Conservation (phyloP, 2,888 invertebrate genomes). For the Colostygia pectinataria region DNA sequence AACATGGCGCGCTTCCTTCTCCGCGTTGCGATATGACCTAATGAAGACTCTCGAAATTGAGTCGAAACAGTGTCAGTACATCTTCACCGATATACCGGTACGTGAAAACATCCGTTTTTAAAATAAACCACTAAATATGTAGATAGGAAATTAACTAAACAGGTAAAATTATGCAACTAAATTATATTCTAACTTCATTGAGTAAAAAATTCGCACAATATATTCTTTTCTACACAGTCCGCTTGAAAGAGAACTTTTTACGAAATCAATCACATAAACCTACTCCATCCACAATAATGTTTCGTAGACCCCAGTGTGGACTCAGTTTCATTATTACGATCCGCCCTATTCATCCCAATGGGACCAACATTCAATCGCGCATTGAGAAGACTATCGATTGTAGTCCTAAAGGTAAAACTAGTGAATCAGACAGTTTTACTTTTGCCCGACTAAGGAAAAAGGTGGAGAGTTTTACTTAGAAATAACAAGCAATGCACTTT, state of each 20-base stretch:
- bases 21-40: too few species aligned
- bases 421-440: conserved; percentile 12
- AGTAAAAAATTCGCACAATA: too few species aligned
- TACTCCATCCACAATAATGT: conserved; percentile 15
- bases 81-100: too few species aligned
- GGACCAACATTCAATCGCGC: conserved; percentile 24
- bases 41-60: too few species aligned
- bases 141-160: too few species aligned
- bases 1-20: too few species aligned
- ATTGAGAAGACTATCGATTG: conserved; percentile 18
- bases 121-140: too few species aligned
- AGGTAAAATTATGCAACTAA: too few species aligned
- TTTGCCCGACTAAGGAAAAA: conserved; percentile 30
- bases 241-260: background rate
- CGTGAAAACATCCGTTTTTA: too few species aligned
- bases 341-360: conserved; percentile 16
- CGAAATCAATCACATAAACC: conserved; percentile 17
- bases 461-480: background rate
- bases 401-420: conserved; percentile 12
- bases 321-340: conserved; percentile 21
- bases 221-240: background rate
- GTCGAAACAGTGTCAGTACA: too few species aligned
- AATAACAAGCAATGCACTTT: too few species aligned
- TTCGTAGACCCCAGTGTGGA: conserved; percentile 14
- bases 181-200: too few species aligned